A percentile compares a stretch with the other conserved stretches of the same genome.
Evolutionary conservation across 2,888 invertebrate species (phyloP).

Genomic region (Caradrina kadenii): DNA sequence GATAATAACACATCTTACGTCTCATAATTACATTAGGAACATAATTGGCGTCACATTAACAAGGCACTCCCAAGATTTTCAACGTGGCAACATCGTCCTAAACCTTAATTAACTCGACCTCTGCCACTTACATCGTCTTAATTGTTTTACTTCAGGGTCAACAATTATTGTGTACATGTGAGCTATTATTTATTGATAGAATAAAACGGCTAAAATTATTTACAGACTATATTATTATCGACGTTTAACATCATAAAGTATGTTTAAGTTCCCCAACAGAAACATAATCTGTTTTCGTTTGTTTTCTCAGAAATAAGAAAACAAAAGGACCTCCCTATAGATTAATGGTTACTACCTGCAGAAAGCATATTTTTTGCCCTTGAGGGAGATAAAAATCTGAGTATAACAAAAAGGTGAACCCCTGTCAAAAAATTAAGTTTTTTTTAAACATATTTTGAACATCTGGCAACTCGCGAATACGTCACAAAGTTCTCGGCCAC

Average conservation of each 20-base stretch:
- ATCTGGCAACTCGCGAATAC: slow-evolving; percentile 5
- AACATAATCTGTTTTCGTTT: background rate
- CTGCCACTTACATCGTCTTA: slow-evolving; percentile 49
- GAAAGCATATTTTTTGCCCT: slow-evolving; percentile 1
- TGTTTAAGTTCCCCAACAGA: background rate
- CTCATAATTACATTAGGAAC: slow-evolving; percentile 29
- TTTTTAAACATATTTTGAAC: slow-evolving; percentile 1
- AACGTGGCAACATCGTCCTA: slow-evolving; percentile 43
- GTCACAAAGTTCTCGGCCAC: slow-evolving; percentile 18
- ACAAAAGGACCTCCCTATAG: background rate
- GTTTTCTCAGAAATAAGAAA: slow-evolving; percentile 1
- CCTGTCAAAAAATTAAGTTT: background rate
- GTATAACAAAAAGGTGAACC: slow-evolving; percentile 22
- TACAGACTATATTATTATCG: background rate
- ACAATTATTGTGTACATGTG: slow-evolving; percentile 7
- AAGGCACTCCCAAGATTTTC: slow-evolving; percentile 43
- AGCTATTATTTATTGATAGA: slow-evolving; percentile 22
- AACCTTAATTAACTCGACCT: slow-evolving; percentile 64
- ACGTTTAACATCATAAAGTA: background rate
- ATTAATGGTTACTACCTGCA: background rate
- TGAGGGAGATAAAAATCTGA: background rate
- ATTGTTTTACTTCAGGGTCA: slow-evolving; percentile 55
- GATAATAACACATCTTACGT: slow-evolving; percentile 2
- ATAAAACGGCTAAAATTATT: background rate
- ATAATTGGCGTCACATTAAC: slow-evolving; percentile 48